Conservation (phyloP, 2,797 vertebrate species). For the Esox lucius region DNA sequence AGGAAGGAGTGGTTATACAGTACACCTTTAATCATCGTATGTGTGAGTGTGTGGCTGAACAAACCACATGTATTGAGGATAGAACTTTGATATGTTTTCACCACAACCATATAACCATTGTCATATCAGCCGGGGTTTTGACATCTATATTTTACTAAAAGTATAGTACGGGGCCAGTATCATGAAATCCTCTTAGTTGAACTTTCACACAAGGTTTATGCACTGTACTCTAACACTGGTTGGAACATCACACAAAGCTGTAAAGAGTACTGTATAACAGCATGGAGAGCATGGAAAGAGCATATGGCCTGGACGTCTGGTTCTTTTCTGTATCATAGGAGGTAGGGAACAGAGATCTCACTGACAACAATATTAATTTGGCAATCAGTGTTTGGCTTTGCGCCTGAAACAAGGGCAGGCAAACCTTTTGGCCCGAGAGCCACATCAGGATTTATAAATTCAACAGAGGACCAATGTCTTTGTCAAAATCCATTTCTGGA, state of each 20-base stretch:
- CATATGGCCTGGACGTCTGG: slow-evolving; percentile 17
- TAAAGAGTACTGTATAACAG: slow-evolving; percentile 13
- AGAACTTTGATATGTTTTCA: slow-evolving; percentile 4
- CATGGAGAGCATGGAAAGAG: slow-evolving; percentile 10
- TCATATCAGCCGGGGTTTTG: background rate
- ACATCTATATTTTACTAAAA: background rate
- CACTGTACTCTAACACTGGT: slow-evolving; percentile 43
- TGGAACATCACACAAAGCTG: slow-evolving; percentile 37
- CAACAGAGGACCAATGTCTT: too few relatives aligned
- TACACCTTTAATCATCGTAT: slow-evolving; percentile 22
- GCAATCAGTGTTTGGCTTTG: slow-evolving; percentile 22
- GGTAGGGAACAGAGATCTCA: slow-evolving; percentile 65
- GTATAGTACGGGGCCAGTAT: background rate
- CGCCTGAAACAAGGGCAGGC: background rate
- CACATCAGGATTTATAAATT: too few relatives aligned
- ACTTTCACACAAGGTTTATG: slow-evolving; percentile 44
- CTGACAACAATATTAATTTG: slow-evolving; percentile 28
- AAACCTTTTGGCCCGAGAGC: background rate
- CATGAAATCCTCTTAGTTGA: slow-evolving; percentile 9
- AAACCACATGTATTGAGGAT: slow-evolving; percentile 9
- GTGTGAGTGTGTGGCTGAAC: background rate
- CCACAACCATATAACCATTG: background rate
- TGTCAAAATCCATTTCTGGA: too few relatives aligned
- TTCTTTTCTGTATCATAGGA: slow-evolving; percentile 44
- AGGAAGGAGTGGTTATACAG: slow-evolving; percentile 65